Conservation (phyloP, 2,113 vertebrate genomes). For the Syrrhaptes paradoxus region DNA sequence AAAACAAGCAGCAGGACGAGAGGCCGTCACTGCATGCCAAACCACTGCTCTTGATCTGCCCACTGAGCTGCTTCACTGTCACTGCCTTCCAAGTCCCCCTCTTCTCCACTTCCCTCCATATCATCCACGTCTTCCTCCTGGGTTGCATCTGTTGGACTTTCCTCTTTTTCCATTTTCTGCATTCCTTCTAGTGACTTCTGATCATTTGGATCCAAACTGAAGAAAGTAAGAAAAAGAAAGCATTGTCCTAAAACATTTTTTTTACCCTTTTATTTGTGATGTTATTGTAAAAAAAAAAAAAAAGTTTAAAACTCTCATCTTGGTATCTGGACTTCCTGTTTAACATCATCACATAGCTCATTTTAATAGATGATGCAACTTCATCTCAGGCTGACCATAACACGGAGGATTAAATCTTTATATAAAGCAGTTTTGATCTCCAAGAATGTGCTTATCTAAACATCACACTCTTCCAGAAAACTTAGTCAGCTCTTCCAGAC, state of each 20-base stretch:
- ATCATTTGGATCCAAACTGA: constrained; percentile 95
- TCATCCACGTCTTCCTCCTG: constrained; percentile 98
- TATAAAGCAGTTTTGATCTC: background rate
- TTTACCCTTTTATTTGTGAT: background rate
- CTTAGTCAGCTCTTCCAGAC: background rate
- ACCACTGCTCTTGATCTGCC: constrained; percentile 99
- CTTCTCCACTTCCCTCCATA: constrained; percentile 98
- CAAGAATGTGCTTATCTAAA: background rate
- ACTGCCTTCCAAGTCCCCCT: constrained; percentile 96
- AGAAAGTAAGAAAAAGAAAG: constrained; percentile 47
- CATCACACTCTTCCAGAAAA: background rate
- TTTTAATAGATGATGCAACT: background rate
- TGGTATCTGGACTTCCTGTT: constrained; percentile 15
- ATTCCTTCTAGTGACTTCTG: constrained; percentile 98
- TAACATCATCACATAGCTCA: background rate
- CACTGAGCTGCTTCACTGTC: constrained; percentile 98
- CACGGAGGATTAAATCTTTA: background rate
- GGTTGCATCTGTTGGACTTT: constrained; percentile 94
- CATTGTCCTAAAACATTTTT: background rate
- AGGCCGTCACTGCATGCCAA: constrained; percentile 90
- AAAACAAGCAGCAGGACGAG: background rate
- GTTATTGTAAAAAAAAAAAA: background rate
- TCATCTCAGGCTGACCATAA: background rate
- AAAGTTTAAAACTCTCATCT: background rate
- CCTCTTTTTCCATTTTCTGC: constrained; percentile 99